Percentiles rank a stretch among this genome's conserved stretches.
Evolutionary conservation across 2,888 invertebrate species (phyloP).

Genomic region (Spicauda simplicius): DNA sequence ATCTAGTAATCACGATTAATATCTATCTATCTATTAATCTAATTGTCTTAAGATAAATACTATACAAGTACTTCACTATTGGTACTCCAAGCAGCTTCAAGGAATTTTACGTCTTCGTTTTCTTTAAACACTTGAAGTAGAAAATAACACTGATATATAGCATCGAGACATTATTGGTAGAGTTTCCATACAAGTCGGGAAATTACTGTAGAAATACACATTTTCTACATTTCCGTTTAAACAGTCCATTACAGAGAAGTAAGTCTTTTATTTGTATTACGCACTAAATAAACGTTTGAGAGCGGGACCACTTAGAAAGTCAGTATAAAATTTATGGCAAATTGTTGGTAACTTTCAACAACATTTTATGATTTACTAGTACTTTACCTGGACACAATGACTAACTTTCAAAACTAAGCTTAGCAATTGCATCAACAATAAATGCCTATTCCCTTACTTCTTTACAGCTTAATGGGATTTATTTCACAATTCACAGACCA

Average conservation of each 20-base stretch:
- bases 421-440: conserved; percentile 8
- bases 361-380: conserved; percentile 31
- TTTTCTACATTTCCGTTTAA: neutral
- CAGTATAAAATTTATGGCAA: conserved; percentile 27
- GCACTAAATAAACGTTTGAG: conserved; percentile 11
- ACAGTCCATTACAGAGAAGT: neutral
- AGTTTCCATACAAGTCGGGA: no score
- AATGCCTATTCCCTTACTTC: conserved; percentile 21
- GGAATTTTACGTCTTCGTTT: no score
- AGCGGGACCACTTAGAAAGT: conserved; percentile 28
- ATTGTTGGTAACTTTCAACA: conserved; percentile 30
- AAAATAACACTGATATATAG: no score
- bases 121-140: no score
- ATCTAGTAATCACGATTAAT: no score
- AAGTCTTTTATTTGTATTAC: conserved; percentile 13
- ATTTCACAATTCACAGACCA: conserved; percentile 8
- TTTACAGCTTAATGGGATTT: conserved; percentile 9
- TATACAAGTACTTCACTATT: no score
- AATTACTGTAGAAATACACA: neutral
- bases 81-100: no score
- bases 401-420: conserved; percentile 21
- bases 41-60: no score
- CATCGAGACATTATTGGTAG: no score
- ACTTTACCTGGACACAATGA: conserved; percentile 20
- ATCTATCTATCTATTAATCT: no score